Conservation (phyloP, 2,113 vertebrate genomes). For the Madoqua kirkii region DNA sequence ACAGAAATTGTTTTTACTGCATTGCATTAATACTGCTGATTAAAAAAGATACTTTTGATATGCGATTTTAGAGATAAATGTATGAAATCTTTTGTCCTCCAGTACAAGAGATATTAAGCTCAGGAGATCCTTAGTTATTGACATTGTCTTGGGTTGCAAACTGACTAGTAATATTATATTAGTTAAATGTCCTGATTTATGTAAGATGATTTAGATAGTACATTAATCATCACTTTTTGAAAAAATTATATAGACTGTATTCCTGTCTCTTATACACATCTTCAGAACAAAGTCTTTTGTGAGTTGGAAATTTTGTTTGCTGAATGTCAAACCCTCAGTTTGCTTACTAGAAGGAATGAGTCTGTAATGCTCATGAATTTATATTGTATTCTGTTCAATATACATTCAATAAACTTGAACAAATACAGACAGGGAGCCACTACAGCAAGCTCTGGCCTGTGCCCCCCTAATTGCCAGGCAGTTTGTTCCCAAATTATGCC, state of each 20-base stretch:
- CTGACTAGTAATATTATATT: constrained; percentile 13
- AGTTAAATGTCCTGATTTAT: constrained; percentile 6
- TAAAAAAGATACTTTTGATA: constrained; percentile 13
- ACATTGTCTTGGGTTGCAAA: neutral
- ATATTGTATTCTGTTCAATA: neutral
- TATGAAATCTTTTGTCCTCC: constrained; percentile 44
- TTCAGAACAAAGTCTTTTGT: neutral
- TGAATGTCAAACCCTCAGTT: neutral
- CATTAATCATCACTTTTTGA: constrained; percentile 16
- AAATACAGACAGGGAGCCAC: neutral
- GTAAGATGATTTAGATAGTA: neutral
- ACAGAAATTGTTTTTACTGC: constrained; percentile 19
- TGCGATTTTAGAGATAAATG: constrained; percentile 24
- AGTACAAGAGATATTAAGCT: neutral
- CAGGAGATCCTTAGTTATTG: neutral
- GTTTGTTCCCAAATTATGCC: neutral
- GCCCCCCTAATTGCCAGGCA: neutral
- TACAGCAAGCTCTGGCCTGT: neutral
- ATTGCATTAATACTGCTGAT: neutral
- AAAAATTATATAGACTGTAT: neutral
- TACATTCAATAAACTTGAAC: neutral
- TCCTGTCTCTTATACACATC: no score
- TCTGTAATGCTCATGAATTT: neutral
- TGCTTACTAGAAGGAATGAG: neutral
- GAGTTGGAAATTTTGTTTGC: neutral